Evolutionary conservation across 2,888 invertebrate genomes (phyloP), one percentile per base, ranked within the genome.

Genomic region (Thumatha senex): DNA sequence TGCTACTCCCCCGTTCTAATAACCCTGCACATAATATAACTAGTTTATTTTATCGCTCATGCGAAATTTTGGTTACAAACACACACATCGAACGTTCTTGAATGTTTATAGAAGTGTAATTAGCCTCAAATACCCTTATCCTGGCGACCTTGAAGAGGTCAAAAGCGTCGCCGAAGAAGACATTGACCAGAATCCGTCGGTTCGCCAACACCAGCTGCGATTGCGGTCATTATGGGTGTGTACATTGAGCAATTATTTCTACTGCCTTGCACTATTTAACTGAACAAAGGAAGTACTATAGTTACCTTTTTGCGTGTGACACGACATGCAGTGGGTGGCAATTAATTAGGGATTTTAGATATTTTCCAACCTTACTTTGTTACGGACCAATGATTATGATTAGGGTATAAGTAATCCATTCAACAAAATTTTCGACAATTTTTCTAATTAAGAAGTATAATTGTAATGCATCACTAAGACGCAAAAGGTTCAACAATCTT

Each of bases 101-200:
- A 57, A 60, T 58, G 40, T 54, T 47, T 46, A 12, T 44, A 58
- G 60, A 65, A 66, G 70, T 74, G 76, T 70, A 70, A 73, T 76
- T 72, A 73, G 76, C 83, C 83, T 84, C 82, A 80, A 66, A 70
- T 72, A 85, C 81, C 81, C 67, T 78, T 74, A 80, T 84, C 83
- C 83, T 80, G 76, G 57, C 80, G 86, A 82, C 89, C 89, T 89
- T 89, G 87, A 60, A 59, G 80, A 86, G 89, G 89, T 89, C 88
- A 84, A 79, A 76, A 83, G 78, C 85, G 74, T 75, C 77, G 72
- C 58, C 69, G 65, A 66, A 70, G 64, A 76, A 87, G 86, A 82
- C 86, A 80, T 86, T 87, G 85, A 87, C 87, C 86, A 85, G 76
- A 67, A 71, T 67, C 64, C 63, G 72, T 56, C 74, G 62, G 67